phyloP scores from a whole-genome alignment of 2,888 invertebrate species.

The Nowickia ferox region DNA sequence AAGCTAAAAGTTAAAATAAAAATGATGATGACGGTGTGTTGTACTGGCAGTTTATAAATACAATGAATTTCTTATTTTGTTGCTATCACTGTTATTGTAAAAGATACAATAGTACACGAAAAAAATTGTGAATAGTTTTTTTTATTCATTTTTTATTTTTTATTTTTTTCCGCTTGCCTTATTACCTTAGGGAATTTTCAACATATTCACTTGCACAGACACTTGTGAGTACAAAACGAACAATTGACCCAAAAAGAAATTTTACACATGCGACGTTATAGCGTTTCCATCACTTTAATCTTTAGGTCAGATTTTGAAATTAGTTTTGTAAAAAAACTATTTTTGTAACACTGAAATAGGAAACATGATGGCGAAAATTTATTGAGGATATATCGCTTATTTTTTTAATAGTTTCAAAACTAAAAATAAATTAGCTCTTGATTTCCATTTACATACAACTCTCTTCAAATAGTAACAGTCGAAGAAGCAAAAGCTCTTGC shows the following conservation, averaged over 20 bases:
- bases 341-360: not conserved
- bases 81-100: conserved; percentile 23
- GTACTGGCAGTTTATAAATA: conserved; percentile 4
- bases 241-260: conserved; percentile 60
- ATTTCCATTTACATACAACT: too few relatives aligned
- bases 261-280: not conserved
- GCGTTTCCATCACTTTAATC: conserved; percentile 2
- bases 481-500: too few relatives aligned
- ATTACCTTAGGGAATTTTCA: conserved; percentile 40
- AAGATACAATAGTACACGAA: not conserved
- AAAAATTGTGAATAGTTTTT: not conserved
- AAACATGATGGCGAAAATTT: not conserved
- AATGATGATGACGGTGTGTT: conserved; percentile 25
- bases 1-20: not conserved
- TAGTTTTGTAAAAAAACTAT: conserved; percentile 9
- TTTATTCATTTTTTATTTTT: not conserved
- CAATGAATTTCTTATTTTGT: conserved; percentile 32
- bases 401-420: too few relatives aligned
- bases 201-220: conserved; percentile 22
- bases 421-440: too few relatives aligned
- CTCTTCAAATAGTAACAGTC: too few relatives aligned
- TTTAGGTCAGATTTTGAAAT: conserved; percentile 28
- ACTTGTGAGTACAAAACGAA: conserved; percentile 29
- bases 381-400: too few relatives aligned
- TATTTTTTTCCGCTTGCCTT: conserved; percentile 38